Evolutionary conservation across 2,113 vertebrate genomes (phyloP), one percentile per base, ranked within the genome.

Genomic region (Rhabdomys dilectus): DNA sequence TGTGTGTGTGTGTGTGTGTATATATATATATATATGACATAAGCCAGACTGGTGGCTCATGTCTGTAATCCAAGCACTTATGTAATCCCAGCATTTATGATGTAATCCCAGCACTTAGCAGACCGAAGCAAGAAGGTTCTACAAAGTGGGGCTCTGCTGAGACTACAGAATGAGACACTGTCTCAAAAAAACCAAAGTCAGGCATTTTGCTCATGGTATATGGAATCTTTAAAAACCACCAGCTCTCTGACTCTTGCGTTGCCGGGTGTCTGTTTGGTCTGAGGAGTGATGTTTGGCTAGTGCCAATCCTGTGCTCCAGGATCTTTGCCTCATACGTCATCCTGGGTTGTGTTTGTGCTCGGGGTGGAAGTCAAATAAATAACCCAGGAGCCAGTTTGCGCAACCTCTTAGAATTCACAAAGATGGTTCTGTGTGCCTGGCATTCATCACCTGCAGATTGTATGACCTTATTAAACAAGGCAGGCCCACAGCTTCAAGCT

Each of bases 341-440:
- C 64, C 45, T 66, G 51, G 15, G 8, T 15, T n/a, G 10, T 98
- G 36, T 96, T 97, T 96, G 85, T 91, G 92, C 95, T 94, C 89
- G 86, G 88, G 93, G 94, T 91, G 62, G 86, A 70, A 64, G 22
- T 73, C n/a, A 62, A 51, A 88, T 66, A 19, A 51, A 39, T 70
- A 88, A 91, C 39, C 39, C 58, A 5, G 64, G 7, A 68, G 73
- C 56, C 51, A 16, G 19, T 78, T 92, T 88, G 58, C 26, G 45
- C 73, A 84, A 42, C 76, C 70, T 90, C 45, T 34, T 64, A 53
- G 88, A 95, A 80, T 73, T 77, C 82, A 78, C 84, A 81, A 15
- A 51, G 26, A 56, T 73, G 36, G 72, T 77, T 85, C 36, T 82
- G 36, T 7, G 12, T 82, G 22, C 36, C 6, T 36, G 29, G 68